phyloP scores from a whole-genome alignment of 1,140 invertebrate genomes.

The Spodoptera frugiperda region DNA sequence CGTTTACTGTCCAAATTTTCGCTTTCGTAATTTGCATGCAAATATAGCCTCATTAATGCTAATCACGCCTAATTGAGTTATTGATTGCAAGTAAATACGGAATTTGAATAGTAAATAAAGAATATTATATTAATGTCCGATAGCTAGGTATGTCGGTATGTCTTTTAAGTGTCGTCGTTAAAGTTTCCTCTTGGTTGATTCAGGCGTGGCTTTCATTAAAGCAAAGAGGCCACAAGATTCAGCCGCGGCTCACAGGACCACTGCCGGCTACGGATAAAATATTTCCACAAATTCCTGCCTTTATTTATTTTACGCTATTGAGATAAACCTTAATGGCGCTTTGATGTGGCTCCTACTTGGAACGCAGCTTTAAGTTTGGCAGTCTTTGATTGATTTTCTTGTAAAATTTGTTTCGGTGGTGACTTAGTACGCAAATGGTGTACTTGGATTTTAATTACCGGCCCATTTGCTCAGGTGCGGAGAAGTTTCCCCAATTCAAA shows the following conservation, averaged over 20 bases:
- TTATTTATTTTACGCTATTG: constrained; percentile 82
- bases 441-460: constrained; percentile 46
- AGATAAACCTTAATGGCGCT: constrained; percentile 83
- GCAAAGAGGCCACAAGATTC: constrained; percentile 74
- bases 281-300: constrained; percentile 78
- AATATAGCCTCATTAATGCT: constrained; percentile 30
- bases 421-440: constrained; percentile 58
- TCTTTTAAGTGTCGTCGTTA: constrained; percentile 68
- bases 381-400: constrained; percentile 79
- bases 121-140: background rate
- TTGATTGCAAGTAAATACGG: constrained; percentile 9
- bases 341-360: constrained; percentile 77
- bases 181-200: constrained; percentile 72
- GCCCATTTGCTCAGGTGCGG: constrained; percentile 38
- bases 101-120: constrained; percentile 4
- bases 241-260: constrained; percentile 62
- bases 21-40: constrained; percentile 18
- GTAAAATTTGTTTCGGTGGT: constrained; percentile 63
- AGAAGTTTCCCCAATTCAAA: constrained; percentile 2
- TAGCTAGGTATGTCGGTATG: constrained; percentile 19
- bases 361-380: constrained; percentile 74
- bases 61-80: background rate
- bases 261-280: constrained; percentile 73
- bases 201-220: constrained; percentile 78
- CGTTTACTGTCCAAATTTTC: constrained; percentile 14